phyloP scores from a whole-genome alignment of 2,113 vertebrate genomes.

The Lycocorax pyrrhopterus region DNA sequence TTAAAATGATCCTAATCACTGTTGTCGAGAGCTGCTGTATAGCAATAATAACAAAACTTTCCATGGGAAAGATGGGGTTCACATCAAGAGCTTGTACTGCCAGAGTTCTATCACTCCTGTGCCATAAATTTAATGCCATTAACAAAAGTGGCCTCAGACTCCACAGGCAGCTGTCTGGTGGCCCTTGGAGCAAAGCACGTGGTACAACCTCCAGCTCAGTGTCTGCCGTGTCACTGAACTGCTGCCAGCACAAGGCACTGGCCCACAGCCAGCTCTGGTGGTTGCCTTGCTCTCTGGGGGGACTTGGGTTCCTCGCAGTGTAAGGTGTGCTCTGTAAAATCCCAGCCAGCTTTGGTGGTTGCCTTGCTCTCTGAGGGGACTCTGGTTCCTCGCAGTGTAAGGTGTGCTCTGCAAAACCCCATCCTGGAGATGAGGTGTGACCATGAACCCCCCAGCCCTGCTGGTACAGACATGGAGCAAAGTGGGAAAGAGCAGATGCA shows the following conservation, averaged over 20 bases:
- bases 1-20: background rate
- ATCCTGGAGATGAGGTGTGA: background rate
- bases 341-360: background rate
- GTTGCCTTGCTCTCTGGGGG: background rate
- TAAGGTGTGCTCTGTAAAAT: background rate
- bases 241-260: background rate
- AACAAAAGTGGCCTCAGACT: background rate
- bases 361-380: background rate
- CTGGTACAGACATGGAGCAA: background rate
- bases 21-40: rapidly evolving
- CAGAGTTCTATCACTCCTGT: background rate
- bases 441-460: background rate
- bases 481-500: background rate
- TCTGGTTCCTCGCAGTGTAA: background rate
- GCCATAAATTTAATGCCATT: background rate
- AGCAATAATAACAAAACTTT: background rate
- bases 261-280: background rate
- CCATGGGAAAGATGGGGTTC: background rate
- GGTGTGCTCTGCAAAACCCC: background rate
- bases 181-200: background rate
- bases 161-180: background rate
- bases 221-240: background rate
- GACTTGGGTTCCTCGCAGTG: background rate
- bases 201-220: background rate
- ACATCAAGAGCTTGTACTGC: background rate